Evolutionary conservation across 2,888 invertebrate genomes (phyloP), one percentile per base, ranked within the genome.

Genomic region (Aromia moschata): DNA sequence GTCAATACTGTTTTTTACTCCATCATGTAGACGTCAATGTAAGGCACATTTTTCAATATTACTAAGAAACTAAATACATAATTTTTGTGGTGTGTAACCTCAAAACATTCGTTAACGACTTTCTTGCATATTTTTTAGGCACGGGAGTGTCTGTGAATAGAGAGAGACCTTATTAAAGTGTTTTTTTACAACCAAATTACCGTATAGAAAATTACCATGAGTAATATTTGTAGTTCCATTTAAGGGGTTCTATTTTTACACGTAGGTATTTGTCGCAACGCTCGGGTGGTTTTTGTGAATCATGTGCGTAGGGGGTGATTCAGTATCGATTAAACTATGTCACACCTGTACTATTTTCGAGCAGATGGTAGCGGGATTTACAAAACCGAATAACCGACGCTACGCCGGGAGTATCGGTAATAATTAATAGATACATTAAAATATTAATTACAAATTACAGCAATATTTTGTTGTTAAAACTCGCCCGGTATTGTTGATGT

Each of bases 401-500:
- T 41, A 11, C 44, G 4, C 7, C 11, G 3, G 38, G 15, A 52
- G 11, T 52, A 46, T 15, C 10, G 20, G 30, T 16, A 12, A 40
- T 17, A 31, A 47, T 16, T 36, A 18, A 25, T 12, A 16, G 30
- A 49, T 37, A 53, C 60, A 63, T 60, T 58, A 56, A 60, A 64
- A 60, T 58, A 61, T 61, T 64, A 57, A 55, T 64, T 60, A 51
- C 56, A 61, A 64, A 55, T 49, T 62, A 60, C 52, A 59, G 58
- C 52, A n/a, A n/a, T 62, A 62, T 53, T 58, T 49, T 41, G 41
- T 52, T 52, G 33, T 41, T 30, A 52, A 41, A 51, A 60, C 33
- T 40, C 51, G 20, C 18, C 45, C 58, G 66, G 60, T 58, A 69
- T 66, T 68, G 65, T 68, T 69, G 68, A 68, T 69, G 60, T 67